Percentiles rank a stretch among this genome's conserved stretches.
These are phyloP conservation scores for Oncorhynchus kisutch DNA, from an alignment of 2,113 vertebrate species.

Conservation along the genomic window DNA sequence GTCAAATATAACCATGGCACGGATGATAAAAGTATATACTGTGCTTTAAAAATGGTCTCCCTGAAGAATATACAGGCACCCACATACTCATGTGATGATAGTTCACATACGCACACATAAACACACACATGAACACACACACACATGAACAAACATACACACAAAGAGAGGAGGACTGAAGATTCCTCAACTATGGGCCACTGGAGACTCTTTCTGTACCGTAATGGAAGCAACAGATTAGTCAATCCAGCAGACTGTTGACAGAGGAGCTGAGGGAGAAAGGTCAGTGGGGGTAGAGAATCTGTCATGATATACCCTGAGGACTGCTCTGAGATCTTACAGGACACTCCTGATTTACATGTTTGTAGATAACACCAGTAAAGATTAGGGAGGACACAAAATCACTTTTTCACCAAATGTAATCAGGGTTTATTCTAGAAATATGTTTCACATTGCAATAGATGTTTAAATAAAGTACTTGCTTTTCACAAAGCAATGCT, in stretches of 20 bases:
- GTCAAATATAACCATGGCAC: constrained; percentile 3
- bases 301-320: background rate
- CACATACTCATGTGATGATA: background rate
- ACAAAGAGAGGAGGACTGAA: background rate
- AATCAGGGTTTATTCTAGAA: no score
- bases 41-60: background rate
- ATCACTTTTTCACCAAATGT: no score
- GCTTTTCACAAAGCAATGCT: no score
- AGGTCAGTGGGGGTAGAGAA: constrained; percentile 7
- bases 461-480: no score
- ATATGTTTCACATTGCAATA: no score
- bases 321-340: background rate
- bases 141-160: constrained; percentile 8
- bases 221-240: constrained; percentile 30
- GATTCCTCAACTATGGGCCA: constrained; percentile 9
- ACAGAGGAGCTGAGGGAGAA: constrained; percentile 3
- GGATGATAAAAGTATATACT: constrained; percentile 6
- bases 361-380: background rate
- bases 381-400: no score
- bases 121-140: background rate
- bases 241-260: constrained; percentile 21
- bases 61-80: background rate
- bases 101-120: background rate
- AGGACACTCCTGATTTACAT: background rate
- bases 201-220: constrained; percentile 10